Conservation (phyloP, 2,113 vertebrate genomes). For the Nettapus auritus region DNA sequence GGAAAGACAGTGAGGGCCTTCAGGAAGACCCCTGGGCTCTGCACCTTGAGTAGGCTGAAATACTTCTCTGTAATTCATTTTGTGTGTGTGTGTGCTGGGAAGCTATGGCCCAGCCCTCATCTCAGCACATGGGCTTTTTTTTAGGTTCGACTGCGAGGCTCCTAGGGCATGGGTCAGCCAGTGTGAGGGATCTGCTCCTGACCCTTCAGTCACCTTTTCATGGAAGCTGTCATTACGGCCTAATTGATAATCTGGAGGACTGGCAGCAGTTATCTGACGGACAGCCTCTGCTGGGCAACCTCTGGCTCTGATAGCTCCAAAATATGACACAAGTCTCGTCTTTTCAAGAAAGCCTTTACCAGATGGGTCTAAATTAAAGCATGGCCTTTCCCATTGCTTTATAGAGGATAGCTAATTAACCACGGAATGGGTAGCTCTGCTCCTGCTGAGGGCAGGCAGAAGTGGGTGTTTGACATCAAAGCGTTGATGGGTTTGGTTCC, state of each 20-base stretch:
- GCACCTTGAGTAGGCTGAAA: not conserved
- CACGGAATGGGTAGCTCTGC: not conserved
- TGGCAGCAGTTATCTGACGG: not conserved
- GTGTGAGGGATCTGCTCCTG: not conserved
- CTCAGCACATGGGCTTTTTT: not conserved
- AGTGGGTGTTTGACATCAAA: not conserved
- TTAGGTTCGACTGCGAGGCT: not conserved
- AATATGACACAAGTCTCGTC: not conserved
- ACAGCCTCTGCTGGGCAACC: not conserved
- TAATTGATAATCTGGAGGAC: not conserved
- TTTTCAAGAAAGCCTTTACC: not conserved
- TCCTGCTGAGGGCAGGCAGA: not conserved
- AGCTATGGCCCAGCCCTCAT: rapidly evolving
- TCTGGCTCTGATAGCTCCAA: not conserved
- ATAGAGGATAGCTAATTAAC: not conserved
- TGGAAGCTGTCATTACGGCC: rapidly evolving
- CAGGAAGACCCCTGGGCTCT: not conserved
- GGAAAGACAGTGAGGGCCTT: not conserved
- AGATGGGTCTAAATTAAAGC: not conserved
- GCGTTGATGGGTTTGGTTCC: not conserved
- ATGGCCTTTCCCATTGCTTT: not conserved
- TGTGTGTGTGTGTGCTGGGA: not conserved
- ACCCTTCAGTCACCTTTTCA: not conserved
- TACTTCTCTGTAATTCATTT: not conserved
- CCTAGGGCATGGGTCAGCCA: not conserved